phyloP scores from a whole-genome alignment of 2,113 vertebrate genomes.

The Ophiodon elongatus region DNA sequence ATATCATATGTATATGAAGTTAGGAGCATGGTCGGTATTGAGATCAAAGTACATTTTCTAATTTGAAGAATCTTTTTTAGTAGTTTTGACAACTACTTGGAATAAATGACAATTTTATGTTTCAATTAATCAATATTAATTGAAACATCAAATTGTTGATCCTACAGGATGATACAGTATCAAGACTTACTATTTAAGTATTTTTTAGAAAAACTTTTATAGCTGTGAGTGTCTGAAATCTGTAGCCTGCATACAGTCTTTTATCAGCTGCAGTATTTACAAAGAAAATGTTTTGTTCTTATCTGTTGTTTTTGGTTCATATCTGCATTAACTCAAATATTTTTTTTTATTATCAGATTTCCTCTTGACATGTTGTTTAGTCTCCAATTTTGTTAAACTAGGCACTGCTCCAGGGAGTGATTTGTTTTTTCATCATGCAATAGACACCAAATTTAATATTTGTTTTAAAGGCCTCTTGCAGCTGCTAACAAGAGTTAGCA shows the following conservation, averaged over 20 bases:
- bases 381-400: conserved; percentile 12
- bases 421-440: neutral
- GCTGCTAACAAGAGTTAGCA: neutral
- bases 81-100: neutral
- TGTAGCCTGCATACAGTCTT: neutral
- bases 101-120: neutral
- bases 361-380: conserved; percentile 13
- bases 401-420: neutral
- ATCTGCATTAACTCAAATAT: conserved; percentile 44
- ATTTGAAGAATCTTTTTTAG: neutral
- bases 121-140: neutral
- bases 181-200: neutral
- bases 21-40: neutral
- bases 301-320: conserved; percentile 57
- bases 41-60: neutral
- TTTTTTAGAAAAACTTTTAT: neutral
- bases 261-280: conserved; percentile 47
- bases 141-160: neutral
- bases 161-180: neutral
- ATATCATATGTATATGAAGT: neutral
- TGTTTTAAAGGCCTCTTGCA: neutral
- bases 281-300: conserved; percentile 29
- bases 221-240: neutral
- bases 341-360: conserved; percentile 17
- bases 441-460: neutral